Base-by-base conservation (phyloP, 2,113 vertebrate genomes). In the Oostethus manadensis region DNA sequence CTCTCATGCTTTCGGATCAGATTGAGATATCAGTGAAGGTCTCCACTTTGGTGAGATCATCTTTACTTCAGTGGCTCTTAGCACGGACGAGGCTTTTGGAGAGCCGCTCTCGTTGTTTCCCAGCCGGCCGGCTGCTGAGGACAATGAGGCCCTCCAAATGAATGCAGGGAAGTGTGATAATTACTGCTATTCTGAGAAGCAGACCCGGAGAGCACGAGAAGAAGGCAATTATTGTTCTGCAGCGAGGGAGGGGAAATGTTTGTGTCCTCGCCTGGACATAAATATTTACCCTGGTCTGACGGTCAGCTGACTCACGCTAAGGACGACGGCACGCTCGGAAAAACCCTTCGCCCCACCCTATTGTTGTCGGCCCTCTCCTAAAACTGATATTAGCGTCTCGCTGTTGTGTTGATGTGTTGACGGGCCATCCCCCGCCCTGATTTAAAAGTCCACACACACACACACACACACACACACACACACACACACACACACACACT, bases 131-230 rank as follows among this genome's bases (percentile, higher is more conserved):
- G 47, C 63, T 63, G 57, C 60, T 58, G 4, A 1, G 58, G 76
- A 89, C 84, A 88, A 72, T 74, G 77, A 84, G 44, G 55, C 64
- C 66, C 80, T 74, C 38, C 61, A 50, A 68, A 81, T 91, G 90
- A 90, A 93, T 92, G 77, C 84, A 86, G 89, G 85, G 88, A 91
- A 90, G 80, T 88, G 88, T 92, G 90, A 91, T 92, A 91, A 91
- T 92, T 90, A 86, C 78, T 82, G 84, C 88, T 89, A 89, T 88
- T 79, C 81, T 62, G 38, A 86, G 86, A 88, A 68, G 64, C 60
- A 60, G 62, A 66, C 82, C 66, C 67, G 71, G 58, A 79, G 66
- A 70, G 77, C 84, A 73, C 62, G 65, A 56, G 66, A 84, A 73
- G 72, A 72, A 81, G 82, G 76, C 81, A 87, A 89, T 84, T 82